phyloP scores from a whole-genome alignment of 1,140 invertebrate species.

The Nymphalis io region DNA sequence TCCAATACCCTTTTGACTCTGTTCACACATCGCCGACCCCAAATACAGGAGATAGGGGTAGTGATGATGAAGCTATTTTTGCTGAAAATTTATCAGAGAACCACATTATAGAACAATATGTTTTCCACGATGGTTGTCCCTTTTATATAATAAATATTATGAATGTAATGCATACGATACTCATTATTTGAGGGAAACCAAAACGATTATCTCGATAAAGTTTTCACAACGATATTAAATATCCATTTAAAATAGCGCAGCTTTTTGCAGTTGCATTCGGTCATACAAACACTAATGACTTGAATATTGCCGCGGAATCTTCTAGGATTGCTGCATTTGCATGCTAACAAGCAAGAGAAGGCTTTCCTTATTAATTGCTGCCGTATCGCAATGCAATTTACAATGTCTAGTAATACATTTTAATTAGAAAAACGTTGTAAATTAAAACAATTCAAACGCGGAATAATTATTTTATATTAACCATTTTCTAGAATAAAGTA shows the following conservation, averaged over 20 bases:
- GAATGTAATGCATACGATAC: neutral
- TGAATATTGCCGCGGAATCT: conserved; percentile 58
- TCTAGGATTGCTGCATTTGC: conserved; percentile 56
- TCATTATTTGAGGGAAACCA: conserved; percentile 2
- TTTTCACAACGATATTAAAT: conserved; percentile 40
- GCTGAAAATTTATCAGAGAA: too few species aligned
- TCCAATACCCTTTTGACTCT: too few species aligned
- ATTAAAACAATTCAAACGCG: neutral
- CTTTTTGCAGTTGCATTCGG: conserved; percentile 48
- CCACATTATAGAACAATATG: too few species aligned
- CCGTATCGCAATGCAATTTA: conserved; percentile 28
- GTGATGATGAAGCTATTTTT: too few species aligned
- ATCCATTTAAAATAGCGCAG: conserved; percentile 33
- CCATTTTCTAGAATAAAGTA: neutral
- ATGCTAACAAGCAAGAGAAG: conserved; percentile 54
- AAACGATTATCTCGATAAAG: conserved; percentile 9
- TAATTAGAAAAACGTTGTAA: neutral
- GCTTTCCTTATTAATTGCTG: conserved; percentile 61
- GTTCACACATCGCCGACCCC: too few species aligned
- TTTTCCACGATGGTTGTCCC: neutral
- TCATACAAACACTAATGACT: conserved; percentile 60
- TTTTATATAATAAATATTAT: neutral
- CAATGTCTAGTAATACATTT: conserved; percentile 19
- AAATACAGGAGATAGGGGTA: too few species aligned
- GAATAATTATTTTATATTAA: neutral